phyloP scores from a whole-genome alignment of 2,888 invertebrate genomes.

The Eugnorisma glareosa region DNA sequence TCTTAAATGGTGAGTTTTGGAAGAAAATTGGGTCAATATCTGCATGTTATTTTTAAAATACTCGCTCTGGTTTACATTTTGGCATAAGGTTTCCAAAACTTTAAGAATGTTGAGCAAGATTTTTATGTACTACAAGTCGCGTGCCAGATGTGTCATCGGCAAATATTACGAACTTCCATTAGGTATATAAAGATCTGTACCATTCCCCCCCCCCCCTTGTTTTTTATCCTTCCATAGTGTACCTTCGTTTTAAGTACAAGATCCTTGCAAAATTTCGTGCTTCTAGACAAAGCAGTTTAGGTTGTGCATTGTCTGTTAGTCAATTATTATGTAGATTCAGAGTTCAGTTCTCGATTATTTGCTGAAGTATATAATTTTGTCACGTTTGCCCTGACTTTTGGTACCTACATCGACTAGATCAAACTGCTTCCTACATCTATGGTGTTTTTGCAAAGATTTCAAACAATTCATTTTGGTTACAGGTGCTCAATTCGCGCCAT shows the following conservation, averaged over 20 bases:
- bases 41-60: background rate
- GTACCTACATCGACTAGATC: background rate
- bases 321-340: too few relatives aligned
- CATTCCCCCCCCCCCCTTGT: background rate
- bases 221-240: background rate
- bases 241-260: background rate
- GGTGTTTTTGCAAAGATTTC: too few relatives aligned
- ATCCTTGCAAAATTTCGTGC: background rate
- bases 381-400: background rate
- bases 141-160: background rate
- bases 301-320: background rate
- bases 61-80: background rate
- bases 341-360: background rate
- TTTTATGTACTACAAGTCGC: background rate
- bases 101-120: background rate
- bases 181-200: too few relatives aligned
- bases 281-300: background rate
- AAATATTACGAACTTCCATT: background rate
- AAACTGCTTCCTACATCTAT: background rate
- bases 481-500: conserved; percentile 77
- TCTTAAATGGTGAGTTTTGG: conserved; percentile 76
- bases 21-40: background rate
- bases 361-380: background rate
- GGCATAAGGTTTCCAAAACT: background rate
- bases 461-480: conserved; percentile 51